Conservation (phyloP, 2,113 vertebrate genomes). For the Planiliza haematocheilus region DNA sequence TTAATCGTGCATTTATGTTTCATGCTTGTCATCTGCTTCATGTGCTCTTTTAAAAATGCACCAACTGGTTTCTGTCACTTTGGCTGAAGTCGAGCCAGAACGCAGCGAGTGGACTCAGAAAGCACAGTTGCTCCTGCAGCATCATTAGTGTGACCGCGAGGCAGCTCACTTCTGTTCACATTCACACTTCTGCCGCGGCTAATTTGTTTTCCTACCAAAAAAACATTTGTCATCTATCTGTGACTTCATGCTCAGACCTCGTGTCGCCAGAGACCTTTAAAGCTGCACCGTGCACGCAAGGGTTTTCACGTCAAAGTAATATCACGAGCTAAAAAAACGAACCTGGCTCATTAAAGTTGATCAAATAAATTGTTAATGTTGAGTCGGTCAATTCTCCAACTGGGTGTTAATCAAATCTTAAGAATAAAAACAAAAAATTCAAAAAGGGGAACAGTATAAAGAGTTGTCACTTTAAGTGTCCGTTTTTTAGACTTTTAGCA, state of each 20-base stretch:
- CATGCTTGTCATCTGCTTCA: conserved; percentile 28
- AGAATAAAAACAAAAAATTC: no score
- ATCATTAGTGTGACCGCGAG: conserved; percentile 38
- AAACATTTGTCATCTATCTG: conserved; percentile 8
- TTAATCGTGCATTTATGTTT: conserved; percentile 16
- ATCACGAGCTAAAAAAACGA: not conserved
- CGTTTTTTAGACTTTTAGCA: not conserved
- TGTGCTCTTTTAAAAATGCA: conserved; percentile 30
- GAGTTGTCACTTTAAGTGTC: no score
- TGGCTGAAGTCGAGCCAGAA: conserved; percentile 28
- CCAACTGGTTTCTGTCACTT: conserved; percentile 23
- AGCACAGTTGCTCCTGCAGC: conserved; percentile 45
- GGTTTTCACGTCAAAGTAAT: not conserved
- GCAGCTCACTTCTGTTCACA: conserved; percentile 46
- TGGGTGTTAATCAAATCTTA: no score
- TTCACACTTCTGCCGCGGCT: conserved; percentile 37
- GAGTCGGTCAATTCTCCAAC: not conserved
- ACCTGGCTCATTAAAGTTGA: not conserved
- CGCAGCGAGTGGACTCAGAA: conserved; percentile 33
- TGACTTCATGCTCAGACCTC: not conserved
- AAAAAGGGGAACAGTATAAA: no score
- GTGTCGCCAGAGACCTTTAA: not conserved
- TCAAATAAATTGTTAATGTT: not conserved
- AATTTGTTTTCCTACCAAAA: conserved; percentile 30
- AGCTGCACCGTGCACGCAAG: not conserved